phyloP scores from a whole-genome alignment of 23 tunicate genomes.

The Halocynthia roretzi region DNA sequence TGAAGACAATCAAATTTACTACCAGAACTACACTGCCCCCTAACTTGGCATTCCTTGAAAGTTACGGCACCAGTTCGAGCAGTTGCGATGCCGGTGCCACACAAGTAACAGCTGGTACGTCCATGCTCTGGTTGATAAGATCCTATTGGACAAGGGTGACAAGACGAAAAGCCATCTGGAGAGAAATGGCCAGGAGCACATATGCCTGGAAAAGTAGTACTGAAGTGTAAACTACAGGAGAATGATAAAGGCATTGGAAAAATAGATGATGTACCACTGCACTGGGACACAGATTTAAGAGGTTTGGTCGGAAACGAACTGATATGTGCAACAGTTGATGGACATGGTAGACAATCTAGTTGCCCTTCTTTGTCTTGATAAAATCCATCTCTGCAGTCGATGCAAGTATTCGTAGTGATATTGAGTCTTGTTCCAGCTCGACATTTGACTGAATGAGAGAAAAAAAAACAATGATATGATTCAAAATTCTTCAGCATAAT shows the following conservation, averaged over 20 bases:
- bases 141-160: conserved; percentile 61
- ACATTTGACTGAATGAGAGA: conserved; percentile 23
- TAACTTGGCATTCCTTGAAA: conserved; percentile 38
- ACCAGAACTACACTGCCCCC: conserved; percentile 60
- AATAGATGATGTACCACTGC: not conserved
- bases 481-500: not conserved
- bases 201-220: conserved; percentile 28
- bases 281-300: not conserved
- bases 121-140: conserved; percentile 69
- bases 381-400: conserved; percentile 32
- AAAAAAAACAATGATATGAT: not conserved
- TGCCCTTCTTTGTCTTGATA: conserved; percentile 56
- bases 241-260: no score
- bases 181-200: conserved; percentile 68
- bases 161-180: conserved; percentile 47
- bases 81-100: conserved; percentile 39
- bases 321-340: not conserved
- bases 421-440: conserved; percentile 34
- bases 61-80: conserved; percentile 28
- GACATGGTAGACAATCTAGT: conserved; percentile 44
- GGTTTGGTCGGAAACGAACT: not conserved
- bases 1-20: not conserved
- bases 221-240: not conserved
- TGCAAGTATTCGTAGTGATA: conserved; percentile 26
- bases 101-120: conserved; percentile 35